A percentile compares a stretch with the other conserved stretches of the same genome.
Evolutionary conservation across 2,113 vertebrate genomes (phyloP).

Genomic region (Hippopotamus amphibius): DNA sequence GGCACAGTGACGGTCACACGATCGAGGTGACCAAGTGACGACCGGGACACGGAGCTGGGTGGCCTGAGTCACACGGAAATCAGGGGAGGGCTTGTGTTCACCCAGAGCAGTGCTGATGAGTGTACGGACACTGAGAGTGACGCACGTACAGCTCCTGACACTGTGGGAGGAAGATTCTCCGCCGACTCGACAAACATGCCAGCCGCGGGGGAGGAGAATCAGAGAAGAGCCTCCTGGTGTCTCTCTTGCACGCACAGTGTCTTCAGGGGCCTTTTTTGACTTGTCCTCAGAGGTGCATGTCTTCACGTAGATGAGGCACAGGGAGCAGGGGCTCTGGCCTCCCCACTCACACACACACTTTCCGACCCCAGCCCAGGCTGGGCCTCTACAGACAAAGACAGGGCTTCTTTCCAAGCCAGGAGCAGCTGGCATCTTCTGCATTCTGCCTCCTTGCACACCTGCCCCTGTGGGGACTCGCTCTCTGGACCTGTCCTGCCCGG

Average conservation of each 20-base stretch:
- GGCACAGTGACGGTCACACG: accelerated
- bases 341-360: accelerated
- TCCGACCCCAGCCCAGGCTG: not conserved
- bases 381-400: accelerated
- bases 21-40: accelerated
- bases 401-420: not conserved
- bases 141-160: accelerated
- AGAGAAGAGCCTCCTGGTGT: accelerated
- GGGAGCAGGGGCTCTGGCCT: no score
- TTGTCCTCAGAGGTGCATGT: accelerated
- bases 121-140: accelerated
- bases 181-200: accelerated
- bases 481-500: not conserved
- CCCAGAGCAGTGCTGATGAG: accelerated
- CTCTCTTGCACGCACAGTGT: not conserved
- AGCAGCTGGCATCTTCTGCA: accelerated
- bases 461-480: not conserved
- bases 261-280: not conserved
- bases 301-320: accelerated
- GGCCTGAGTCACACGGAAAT: accelerated
- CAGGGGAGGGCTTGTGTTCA: not conserved
- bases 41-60: not conserved
- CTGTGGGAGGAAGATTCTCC: accelerated
- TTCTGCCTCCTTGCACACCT: not conserved
- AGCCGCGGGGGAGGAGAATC: accelerated